Base-by-base conservation (phyloP, 2,888 invertebrate genomes). In the Drosophila mercatorum region DNA sequence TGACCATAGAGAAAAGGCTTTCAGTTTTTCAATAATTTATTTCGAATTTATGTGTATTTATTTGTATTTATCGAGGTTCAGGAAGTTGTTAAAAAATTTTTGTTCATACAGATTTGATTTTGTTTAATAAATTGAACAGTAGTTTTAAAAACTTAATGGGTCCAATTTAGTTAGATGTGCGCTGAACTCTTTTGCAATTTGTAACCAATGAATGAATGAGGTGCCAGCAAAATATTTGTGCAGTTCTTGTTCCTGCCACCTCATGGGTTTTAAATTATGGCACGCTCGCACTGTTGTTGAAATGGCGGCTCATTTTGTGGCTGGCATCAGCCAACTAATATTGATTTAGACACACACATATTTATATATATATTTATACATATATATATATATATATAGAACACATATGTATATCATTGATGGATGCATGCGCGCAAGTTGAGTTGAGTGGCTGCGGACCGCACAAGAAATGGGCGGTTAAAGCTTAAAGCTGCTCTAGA, bases 221-320 rank as follows among this genome's bases (percentile, higher is more conserved):
- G 46, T 57, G 58, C 60, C 63, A 51, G 58, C 47, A 64, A 78
- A 78, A 73, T 72, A 81, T 83, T 80, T 83, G 71, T 71, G 52
- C 14, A 67, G 68, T 46, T 58, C 47, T 28, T 56, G 52, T 11
- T 71, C 51, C 53, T 63, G 68, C n/a, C 56, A 72, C 66, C 75
- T 85, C 78, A 84, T 78, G 86, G 84, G 89, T 84, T 86, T 84
- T 86, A 88, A 89, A 88, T 86, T 86, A 86, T 78, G 2, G 22
- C 22, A 22, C 83, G 76, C 88, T 72, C 77, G 68, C 71, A 80
- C 72, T 72, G 81, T 81, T 86, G 84, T 85, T 83, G 22, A 2
- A 22, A 17, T 17, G 17, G 17, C 17, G 17, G 17, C 17, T 17
- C 17, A 17, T 17, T 17, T 17, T 17, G 17, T 17, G 17, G 17